Percentiles rank a stretch among this genome's conserved stretches.
phyloP scores from a whole-genome alignment of 2,888 invertebrate species.

The Phymatocera aterrima region DNA sequence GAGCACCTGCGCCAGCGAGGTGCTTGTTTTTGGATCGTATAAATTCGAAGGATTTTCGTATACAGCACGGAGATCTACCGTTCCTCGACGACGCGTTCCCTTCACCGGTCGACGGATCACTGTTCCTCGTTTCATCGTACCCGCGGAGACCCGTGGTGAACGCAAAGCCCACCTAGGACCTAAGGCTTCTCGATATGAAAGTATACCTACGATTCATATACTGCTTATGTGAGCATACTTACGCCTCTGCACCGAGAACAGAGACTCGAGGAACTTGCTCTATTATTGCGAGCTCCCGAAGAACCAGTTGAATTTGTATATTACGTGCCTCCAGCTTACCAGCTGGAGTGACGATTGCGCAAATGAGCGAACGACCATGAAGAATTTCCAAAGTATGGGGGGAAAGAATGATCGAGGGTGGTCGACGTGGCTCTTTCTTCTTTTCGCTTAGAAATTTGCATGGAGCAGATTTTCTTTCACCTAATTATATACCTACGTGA shows the following conservation, averaged over 20 bases:
- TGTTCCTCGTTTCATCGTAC: conserved; percentile 21
- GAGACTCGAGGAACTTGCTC: conserved; percentile 4
- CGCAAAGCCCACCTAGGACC: conserved; percentile 57
- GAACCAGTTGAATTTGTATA: neutral
- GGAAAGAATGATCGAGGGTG: too few relatives aligned
- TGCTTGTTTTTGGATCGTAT: neutral
- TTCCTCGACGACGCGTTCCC: conserved; percentile 66
- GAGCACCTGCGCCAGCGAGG: neutral
- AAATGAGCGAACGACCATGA: too few relatives aligned
- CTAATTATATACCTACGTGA: neutral
- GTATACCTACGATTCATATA: conserved; percentile 48
- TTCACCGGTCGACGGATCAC: conserved; percentile 65
- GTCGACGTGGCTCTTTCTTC: too few relatives aligned
- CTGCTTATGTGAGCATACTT: neutral
- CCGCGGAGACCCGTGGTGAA: conserved; percentile 61
- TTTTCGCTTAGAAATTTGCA: too few relatives aligned
- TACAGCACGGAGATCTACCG: neutral
- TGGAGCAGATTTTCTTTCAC: too few relatives aligned
- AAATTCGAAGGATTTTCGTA: neutral
- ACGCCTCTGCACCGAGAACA: conserved; percentile 22
- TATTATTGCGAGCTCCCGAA: conserved; percentile 4
- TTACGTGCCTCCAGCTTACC: neutral
- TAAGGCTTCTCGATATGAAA: conserved; percentile 63
- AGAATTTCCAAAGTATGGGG: too few relatives aligned
- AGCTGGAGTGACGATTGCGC: neutral